Evolutionary conservation across 1,140 invertebrate genomes (phyloP), one percentile per base, ranked within the genome.

Genomic region (Nephila pilipes): DNA sequence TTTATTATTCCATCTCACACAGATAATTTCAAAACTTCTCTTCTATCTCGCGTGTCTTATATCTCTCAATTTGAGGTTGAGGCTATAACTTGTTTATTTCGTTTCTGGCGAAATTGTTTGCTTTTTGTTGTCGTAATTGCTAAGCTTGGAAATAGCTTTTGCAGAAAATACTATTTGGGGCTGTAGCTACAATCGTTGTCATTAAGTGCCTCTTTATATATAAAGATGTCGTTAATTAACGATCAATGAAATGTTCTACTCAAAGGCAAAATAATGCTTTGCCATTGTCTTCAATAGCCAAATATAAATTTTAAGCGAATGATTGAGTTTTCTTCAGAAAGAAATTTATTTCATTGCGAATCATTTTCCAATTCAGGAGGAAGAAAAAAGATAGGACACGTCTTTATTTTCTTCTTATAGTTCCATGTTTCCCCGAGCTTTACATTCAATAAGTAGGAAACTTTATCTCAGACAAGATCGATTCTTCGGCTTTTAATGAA

Each of bases 401-500:
- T n/a, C 46, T 14, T 83, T n/a, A 12, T 22, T 55, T 16, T 83
- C 55, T 83, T 83, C n/a, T n/a, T n/a, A n/a, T 83, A 16, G 25
- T 83, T 83, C 81, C 4, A 79, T 20, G 36, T 16, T 18, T 16
- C 69, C 3, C 46, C 55, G 5, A 75, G 32, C 69, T 75, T 75
- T 32, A 75, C 29, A 32, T 75, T 75, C 69, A 75, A 75, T 75
- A 75, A 20, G 25, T 29, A 36, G 69, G 29, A 46, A 22, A 29
- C 46, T 55, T 46, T 55, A 54, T 83, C 81, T 55, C 2, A 10
- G 10, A 25, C 5, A 18, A 25, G 54, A 83, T 83, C 81, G 81
- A 83, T 83, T 55, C 32, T 57, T 57, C 46, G 12, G 3, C 22
- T 83, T 29, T 36, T 83, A 83, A 83, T 83, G 46, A 83, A 83